These are phyloP conservation scores for Zaprionus ghesquierei DNA, from an alignment of 1,140 invertebrate genomes.

Conservation along the genomic window DNA sequence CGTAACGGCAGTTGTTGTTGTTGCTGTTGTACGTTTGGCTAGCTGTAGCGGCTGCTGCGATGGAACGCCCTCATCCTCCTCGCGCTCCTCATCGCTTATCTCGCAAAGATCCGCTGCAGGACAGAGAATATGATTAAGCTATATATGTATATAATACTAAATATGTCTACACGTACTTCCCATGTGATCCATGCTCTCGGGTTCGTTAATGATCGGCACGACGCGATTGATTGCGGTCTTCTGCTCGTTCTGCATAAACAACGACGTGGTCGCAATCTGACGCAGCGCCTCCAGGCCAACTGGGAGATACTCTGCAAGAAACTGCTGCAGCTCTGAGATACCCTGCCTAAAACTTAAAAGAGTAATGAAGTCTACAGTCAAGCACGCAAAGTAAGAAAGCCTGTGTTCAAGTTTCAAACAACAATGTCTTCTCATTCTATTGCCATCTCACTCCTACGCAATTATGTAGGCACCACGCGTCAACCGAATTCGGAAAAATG, in stretches of 20 bases:
- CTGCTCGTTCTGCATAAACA: slow-evolving; percentile 82
- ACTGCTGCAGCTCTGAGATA: too few species aligned
- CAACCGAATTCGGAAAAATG: too few species aligned
- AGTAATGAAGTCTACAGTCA: too few species aligned
- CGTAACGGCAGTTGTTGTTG: slow-evolving; percentile 73
- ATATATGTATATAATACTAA: background rate
- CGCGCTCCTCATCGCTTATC: slow-evolving; percentile 72
- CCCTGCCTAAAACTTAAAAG: too few species aligned
- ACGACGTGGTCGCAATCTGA: slow-evolving; percentile 82
- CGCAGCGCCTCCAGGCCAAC: slow-evolving; percentile 77
- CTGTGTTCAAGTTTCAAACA: too few species aligned
- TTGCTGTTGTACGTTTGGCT: slow-evolving; percentile 57
- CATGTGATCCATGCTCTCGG: slow-evolving; percentile 55
- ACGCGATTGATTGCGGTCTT: slow-evolving; percentile 72
- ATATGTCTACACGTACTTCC: slow-evolving; percentile 19
- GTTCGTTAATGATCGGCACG: slow-evolving; percentile 81
- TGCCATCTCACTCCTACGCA: too few species aligned
- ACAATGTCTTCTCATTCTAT: too few species aligned
- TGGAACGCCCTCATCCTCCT: slow-evolving; percentile 15
- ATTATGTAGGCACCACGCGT: too few species aligned
- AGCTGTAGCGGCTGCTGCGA: slow-evolving; percentile 30
- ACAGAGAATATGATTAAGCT: background rate
- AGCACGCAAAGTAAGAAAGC: too few species aligned
- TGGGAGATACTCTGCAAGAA: too few species aligned
- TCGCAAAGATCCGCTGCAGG: slow-evolving; percentile 58